phyloP scores from a whole-genome alignment of 2,888 invertebrate genomes.

The Elgonia sp. region DNA sequence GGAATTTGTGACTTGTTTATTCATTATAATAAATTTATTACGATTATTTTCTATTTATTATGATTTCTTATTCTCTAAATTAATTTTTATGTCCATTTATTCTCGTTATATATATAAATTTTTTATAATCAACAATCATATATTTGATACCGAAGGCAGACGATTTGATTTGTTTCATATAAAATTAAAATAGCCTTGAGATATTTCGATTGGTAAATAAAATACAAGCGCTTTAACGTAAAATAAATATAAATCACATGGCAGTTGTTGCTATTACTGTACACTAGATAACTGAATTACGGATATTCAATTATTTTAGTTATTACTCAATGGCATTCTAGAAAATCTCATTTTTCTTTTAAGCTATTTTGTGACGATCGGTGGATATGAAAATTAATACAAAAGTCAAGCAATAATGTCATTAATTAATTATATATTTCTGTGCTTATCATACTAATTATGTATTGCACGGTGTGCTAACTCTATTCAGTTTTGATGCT shows the following conservation, averaged over 20 bases:
- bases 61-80: too few relatives aligned
- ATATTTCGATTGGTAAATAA: not conserved
- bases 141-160: too few relatives aligned
- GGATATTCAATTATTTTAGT: not conserved
- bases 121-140: too few relatives aligned
- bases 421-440: not conserved
- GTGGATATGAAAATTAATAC: not conserved
- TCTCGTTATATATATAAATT: too few relatives aligned
- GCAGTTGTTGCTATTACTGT: not conserved
- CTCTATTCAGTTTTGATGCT: not conserved
- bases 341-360: not conserved
- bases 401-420: not conserved
- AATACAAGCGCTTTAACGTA: not conserved
- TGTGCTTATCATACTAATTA: not conserved
- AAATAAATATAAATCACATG: slow-evolving; percentile 10
- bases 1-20: too few relatives aligned
- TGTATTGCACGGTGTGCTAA: not conserved
- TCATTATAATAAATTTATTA: too few relatives aligned
- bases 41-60: too few relatives aligned
- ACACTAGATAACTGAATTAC: not conserved
- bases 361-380: not conserved
- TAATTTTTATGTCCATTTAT: too few relatives aligned
- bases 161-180: not conserved
- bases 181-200: not conserved
- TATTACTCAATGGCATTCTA: not conserved